These are phyloP conservation scores for Mercenaria mercenaria DNA, from an alignment of 1,140 invertebrate genomes.

Conservation along the genomic window DNA sequence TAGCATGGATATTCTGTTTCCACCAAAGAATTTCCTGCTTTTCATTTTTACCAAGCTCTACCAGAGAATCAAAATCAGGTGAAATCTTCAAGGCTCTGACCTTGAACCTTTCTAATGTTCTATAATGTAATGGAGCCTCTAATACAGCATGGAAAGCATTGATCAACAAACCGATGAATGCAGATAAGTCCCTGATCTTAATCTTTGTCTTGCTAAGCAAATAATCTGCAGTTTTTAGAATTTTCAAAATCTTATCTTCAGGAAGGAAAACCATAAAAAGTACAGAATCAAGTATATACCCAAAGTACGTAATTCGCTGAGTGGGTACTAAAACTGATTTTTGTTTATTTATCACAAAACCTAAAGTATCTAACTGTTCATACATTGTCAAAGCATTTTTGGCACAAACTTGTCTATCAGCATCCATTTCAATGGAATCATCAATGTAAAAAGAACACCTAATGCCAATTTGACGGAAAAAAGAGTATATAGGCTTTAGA, in stretches of 20 bases:
- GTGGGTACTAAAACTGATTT: conserved; percentile 17
- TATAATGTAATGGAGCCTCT: background rate
- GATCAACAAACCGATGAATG: conserved; percentile 4
- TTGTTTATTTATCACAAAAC: conserved; percentile 25
- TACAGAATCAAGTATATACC: conserved; percentile 24
- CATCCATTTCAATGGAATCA: background rate
- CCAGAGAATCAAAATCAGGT: background rate
- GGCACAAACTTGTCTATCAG: background rate
- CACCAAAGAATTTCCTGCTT: background rate
- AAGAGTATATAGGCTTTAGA: background rate
- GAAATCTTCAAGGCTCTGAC: background rate
- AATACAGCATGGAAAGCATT: background rate
- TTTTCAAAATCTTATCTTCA: conserved; percentile 6
- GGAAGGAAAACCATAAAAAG: conserved; percentile 36
- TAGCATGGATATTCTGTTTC: background rate
- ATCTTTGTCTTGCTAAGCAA: no score
- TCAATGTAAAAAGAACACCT: background rate
- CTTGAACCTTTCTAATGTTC: background rate
- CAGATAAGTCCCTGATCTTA: background rate
- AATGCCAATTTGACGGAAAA: background rate
- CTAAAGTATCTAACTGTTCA: background rate
- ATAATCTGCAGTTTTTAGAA: background rate
- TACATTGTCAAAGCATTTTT: background rate
- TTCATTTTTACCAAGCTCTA: background rate
- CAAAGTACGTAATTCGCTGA: conserved; percentile 39